These are phyloP conservation scores for Hoplias malabaricus DNA, from an alignment of 2,113 vertebrate genomes.

Conservation along the genomic window DNA sequence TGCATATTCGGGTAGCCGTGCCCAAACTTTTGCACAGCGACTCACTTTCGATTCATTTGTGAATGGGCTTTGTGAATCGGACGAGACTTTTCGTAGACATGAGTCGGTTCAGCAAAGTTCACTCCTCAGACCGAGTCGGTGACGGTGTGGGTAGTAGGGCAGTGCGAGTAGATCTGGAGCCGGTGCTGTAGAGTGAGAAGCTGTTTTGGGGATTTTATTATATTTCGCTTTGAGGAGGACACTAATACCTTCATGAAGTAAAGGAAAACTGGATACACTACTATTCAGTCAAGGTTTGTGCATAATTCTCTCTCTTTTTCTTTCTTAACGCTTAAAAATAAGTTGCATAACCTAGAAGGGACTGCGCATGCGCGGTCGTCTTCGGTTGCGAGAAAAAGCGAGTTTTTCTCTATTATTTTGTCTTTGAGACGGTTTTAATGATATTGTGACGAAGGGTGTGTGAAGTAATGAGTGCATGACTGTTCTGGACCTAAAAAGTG, in stretches of 20 bases:
- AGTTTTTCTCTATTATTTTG: slow-evolving; percentile 31
- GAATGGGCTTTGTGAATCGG: background rate
- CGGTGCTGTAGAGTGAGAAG: background rate
- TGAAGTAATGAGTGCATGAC: background rate
- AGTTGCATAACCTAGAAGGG: slow-evolving; percentile 60
- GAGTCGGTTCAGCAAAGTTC: background rate
- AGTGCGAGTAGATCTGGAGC: background rate
- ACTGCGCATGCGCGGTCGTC: slow-evolving; percentile 63
- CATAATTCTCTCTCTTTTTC: background rate
- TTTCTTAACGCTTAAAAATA: slow-evolving; percentile 24
- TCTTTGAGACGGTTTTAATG: background rate
- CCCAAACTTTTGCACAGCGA: no score
- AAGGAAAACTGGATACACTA: no score
- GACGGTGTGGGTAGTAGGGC: background rate
- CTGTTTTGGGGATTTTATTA: background rate
- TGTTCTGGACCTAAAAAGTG: no score
- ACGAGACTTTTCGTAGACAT: background rate
- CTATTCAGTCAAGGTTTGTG: slow-evolving; percentile 59
- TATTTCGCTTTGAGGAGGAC: background rate
- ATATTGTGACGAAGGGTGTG: no score
- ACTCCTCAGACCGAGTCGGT: background rate
- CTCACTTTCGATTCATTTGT: background rate
- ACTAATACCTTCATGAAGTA: background rate
- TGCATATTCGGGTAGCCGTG: no score
- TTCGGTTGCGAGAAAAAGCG: slow-evolving; percentile 40